A percentile compares a stretch with the other conserved stretches of the same genome.
phyloP scores from a whole-genome alignment of 2,797 vertebrate genomes.

The Brotula barbata region DNA sequence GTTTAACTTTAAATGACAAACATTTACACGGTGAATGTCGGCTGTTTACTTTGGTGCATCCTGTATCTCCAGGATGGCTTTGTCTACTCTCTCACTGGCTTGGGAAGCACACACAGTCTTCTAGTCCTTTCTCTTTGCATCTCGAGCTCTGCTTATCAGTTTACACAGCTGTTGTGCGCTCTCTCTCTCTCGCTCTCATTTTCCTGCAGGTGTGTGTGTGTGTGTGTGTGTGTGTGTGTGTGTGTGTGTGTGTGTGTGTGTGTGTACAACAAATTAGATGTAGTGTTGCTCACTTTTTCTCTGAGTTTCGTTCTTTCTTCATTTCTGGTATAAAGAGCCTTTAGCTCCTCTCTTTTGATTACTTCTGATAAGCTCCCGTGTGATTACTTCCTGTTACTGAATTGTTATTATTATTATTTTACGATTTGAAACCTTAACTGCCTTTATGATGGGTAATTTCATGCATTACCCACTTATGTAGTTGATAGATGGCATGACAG shows the following conservation, averaged over 20 bases:
- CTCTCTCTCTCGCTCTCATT: conserved; percentile 47
- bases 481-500: no score
- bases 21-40: conserved; percentile 19
- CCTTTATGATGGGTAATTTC: no score
- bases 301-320: conserved; percentile 18
- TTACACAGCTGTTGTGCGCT: conserved; percentile 75
- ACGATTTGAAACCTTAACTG: no score
- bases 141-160: conserved; percentile 69
- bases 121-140: conserved; percentile 52
- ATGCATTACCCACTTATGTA: no score
- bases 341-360: conserved; percentile 29
- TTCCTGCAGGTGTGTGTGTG: conserved; percentile 26
- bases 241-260: conserved; percentile 28
- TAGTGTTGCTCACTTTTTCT: conserved; percentile 12
- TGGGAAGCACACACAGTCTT: conserved; percentile 45
- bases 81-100: conserved; percentile 37
- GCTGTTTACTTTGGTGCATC: conserved; percentile 23
- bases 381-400: no score
- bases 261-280: conserved; percentile 22
- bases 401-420: no score
- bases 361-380: no score
- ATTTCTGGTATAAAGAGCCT: conserved; percentile 39
- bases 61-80: conserved; percentile 38
- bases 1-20: conserved; percentile 19
- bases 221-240: conserved; percentile 21